Conservation (phyloP, 2,888 invertebrate species). For the Tetragonula carbonaria region DNA sequence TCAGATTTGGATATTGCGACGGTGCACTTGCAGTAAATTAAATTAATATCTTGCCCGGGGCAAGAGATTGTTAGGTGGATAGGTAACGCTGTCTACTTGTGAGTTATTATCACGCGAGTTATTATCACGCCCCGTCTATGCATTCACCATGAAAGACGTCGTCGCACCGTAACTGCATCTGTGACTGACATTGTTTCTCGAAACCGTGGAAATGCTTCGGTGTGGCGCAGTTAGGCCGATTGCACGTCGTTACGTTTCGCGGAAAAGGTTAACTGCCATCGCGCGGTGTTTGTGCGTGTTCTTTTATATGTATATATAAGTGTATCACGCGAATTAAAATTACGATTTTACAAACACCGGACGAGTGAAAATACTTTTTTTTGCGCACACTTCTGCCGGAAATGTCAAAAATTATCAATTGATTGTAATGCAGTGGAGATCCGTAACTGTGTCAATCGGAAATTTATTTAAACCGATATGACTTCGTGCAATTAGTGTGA, state of each 20-base stretch:
- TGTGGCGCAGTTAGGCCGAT: slow-evolving; percentile 68
- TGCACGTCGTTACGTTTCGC: slow-evolving; percentile 60
- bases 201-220: slow-evolving; percentile 71
- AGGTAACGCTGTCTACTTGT: slow-evolving; percentile 70
- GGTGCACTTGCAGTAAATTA: slow-evolving; percentile 61
- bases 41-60: slow-evolving; percentile 66
- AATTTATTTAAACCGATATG: too few relatives aligned
- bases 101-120: slow-evolving; percentile 72
- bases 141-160: slow-evolving; percentile 70
- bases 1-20: slow-evolving; percentile 39
- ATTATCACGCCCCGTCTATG: slow-evolving; percentile 60
- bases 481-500: too few relatives aligned
- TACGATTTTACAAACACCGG: too few relatives aligned
- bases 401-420: too few relatives aligned
- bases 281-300: slow-evolving; percentile 17
- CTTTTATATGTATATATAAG: background rate
- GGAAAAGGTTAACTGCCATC: slow-evolving; percentile 48
- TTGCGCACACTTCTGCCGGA: too few relatives aligned
- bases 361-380: too few relatives aligned
- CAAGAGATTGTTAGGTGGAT: slow-evolving; percentile 64
- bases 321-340: background rate
- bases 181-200: slow-evolving; percentile 70
- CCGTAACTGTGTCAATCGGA: too few relatives aligned
- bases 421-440: too few relatives aligned
- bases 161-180: slow-evolving; percentile 66